A percentile compares a stretch with the other conserved stretches of the same genome.
Conservation (phyloP, 2,113 vertebrate species). For the Scalopus aquaticus region DNA sequence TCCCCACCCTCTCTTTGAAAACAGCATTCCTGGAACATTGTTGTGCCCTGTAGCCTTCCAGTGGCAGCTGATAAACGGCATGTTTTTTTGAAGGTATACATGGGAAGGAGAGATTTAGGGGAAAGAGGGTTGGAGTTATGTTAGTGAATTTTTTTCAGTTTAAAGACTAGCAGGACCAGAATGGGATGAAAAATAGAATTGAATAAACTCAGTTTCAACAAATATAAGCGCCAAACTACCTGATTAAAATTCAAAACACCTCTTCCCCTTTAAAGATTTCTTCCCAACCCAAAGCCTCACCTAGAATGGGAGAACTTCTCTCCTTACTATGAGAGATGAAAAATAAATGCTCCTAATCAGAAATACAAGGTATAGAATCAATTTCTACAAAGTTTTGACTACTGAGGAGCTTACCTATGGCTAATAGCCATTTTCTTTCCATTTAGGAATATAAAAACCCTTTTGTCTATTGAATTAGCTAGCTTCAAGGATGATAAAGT, state of each 20-base stretch:
- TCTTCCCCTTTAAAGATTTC: neutral
- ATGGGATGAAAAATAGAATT: neutral
- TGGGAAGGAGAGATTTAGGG: neutral
- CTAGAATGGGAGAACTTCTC: neutral
- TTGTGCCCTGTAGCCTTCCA: neutral
- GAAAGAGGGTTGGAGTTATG: neutral
- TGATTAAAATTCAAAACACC: neutral
- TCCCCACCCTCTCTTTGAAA: neutral
- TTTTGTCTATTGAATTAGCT: neutral
- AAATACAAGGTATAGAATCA: neutral
- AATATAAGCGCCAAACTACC: neutral
- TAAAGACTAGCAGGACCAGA: neutral
- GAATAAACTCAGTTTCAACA: neutral
- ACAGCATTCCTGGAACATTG: constrained; percentile 26
- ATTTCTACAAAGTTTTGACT: neutral
- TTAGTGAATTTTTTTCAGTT: neutral
- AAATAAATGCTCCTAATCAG: neutral
- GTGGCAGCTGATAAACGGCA: neutral
- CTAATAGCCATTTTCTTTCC: neutral
- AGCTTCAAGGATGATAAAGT: neutral
- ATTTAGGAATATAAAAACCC: neutral
- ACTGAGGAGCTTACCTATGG: neutral
- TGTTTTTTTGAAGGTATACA: neutral
- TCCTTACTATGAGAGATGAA: neutral
- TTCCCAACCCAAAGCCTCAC: neutral